Conservation (phyloP, 1,140 invertebrate species). For the Glossosoma conforme region DNA sequence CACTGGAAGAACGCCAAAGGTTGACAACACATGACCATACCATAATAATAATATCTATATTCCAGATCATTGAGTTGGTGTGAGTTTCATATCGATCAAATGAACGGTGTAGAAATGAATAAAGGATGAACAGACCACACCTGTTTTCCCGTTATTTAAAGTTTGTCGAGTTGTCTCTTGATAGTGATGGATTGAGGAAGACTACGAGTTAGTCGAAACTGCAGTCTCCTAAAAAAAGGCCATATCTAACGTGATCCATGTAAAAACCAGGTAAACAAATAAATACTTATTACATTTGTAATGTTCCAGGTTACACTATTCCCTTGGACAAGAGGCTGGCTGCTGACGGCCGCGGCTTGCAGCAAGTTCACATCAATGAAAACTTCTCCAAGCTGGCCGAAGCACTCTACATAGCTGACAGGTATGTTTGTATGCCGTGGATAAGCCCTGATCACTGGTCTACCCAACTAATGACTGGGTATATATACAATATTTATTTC, state of each 20-base stretch:
- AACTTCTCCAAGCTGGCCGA: conserved; percentile 99
- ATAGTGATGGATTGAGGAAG: too few species aligned
- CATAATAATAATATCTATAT: too few species aligned
- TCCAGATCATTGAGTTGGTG: background rate
- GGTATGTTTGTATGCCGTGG: conserved; percentile 10
- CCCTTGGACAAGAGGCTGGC: conserved; percentile 97
- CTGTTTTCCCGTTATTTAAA: too few species aligned
- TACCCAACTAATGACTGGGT: too few species aligned
- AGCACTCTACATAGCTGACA: conserved; percentile 95
- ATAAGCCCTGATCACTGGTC: too few species aligned
- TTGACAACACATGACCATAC: conserved; percentile 25
- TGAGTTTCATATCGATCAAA: too few species aligned
- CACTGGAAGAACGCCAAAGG: conserved; percentile 99
- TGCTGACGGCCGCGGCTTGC: conserved; percentile 94
- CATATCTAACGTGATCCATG: too few species aligned
- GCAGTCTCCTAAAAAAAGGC: too few species aligned
- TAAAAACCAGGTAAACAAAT: too few species aligned
- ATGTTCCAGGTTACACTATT: conserved; percentile 85
- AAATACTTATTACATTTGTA: conserved; percentile 16
- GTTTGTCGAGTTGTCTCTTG: too few species aligned
- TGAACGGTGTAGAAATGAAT: too few species aligned
- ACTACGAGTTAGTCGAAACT: too few species aligned
- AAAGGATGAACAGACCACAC: background rate
- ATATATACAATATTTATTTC: background rate
- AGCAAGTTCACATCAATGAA: conserved; percentile 97